phyloP scores from a whole-genome alignment of 2,888 invertebrate species.

The Cataglyphis rosenhaueri region DNA sequence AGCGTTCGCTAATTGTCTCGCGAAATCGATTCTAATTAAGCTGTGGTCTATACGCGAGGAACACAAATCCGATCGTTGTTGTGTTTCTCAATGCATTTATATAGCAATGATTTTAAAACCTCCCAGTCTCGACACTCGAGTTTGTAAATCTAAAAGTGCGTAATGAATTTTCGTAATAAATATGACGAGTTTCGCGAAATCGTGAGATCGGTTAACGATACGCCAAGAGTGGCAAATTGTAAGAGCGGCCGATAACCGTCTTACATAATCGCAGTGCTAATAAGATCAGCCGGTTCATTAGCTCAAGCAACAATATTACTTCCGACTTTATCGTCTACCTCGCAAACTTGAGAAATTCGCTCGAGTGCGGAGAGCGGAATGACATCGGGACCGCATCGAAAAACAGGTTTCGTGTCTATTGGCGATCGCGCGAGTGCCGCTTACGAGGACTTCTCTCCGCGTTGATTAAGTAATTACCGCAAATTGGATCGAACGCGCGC shows the following conservation, averaged over 20 bases:
- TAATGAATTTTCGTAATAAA: not conserved
- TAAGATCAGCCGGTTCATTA: constrained; percentile 66
- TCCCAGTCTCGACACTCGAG: not conserved
- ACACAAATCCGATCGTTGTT: constrained; percentile 1
- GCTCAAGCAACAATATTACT: constrained; percentile 53
- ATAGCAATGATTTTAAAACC: not conserved
- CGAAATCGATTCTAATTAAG: constrained; percentile 32
- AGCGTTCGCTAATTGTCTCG: constrained; percentile 41
- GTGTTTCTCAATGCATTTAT: not conserved
- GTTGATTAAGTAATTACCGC: constrained; percentile 73
- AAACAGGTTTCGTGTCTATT: constrained; percentile 71
- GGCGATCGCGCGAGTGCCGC: constrained; percentile 58
- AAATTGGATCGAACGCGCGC: constrained; percentile 64
- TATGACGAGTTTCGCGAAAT: not conserved
- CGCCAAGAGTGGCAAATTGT: not conserved
- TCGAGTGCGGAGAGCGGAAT: constrained; percentile 58
- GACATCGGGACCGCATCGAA: constrained; percentile 44
- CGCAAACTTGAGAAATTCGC: constrained; percentile 63
- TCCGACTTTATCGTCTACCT: constrained; percentile 54
- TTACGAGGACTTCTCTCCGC: constrained; percentile 37
- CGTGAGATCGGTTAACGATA: not conserved
- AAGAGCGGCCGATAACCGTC: not conserved
- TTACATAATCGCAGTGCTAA: constrained; percentile 12
- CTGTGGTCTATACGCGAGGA: not conserved
- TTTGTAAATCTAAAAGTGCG: not conserved